Evolutionary conservation across 2,888 invertebrate genomes (phyloP).

Genomic region (Acleris emargana): DNA sequence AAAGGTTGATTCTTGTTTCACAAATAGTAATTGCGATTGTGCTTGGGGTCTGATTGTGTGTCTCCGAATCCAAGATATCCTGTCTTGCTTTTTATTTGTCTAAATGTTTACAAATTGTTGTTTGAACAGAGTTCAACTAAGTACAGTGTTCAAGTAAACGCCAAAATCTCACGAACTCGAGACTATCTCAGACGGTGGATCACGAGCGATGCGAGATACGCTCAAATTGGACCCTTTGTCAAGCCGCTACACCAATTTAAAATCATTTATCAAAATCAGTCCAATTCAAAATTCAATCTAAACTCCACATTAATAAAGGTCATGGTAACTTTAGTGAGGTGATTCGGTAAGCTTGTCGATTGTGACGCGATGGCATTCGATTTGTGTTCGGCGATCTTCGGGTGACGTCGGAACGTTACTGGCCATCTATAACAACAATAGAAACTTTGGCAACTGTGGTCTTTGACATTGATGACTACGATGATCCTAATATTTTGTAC

Average conservation of each 20-base stretch:
- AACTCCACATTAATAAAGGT: not conserved
- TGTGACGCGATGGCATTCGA: constrained; percentile 20
- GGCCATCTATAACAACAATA: constrained; percentile 5
- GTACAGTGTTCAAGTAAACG: constrained; percentile 35
- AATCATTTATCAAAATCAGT: constrained; percentile 5
- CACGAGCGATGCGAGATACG: constrained; percentile 73
- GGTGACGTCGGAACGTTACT: constrained; percentile 11
- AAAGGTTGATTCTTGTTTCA: too few species aligned
- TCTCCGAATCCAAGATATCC: too few species aligned
- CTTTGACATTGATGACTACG: too few species aligned
- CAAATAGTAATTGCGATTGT: too few species aligned
- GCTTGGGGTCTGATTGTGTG: too few species aligned
- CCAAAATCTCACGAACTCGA: constrained; percentile 51
- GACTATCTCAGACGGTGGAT: constrained; percentile 74
- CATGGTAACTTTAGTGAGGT: constrained; percentile 2
- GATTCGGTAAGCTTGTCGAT: constrained; percentile 6
- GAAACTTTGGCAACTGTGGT: constrained; percentile 4
- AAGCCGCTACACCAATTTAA: constrained; percentile 51
- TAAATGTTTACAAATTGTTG: too few species aligned
- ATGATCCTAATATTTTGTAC: too few species aligned
- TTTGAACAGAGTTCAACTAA: not conserved
- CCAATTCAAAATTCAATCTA: constrained; percentile 15
- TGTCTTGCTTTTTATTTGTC: too few species aligned
- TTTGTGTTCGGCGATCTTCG: constrained; percentile 8
- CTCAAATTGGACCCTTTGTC: constrained; percentile 74